Conservation (phyloP, 2,888 invertebrate species). For the Xestoiulus laeticollis region DNA sequence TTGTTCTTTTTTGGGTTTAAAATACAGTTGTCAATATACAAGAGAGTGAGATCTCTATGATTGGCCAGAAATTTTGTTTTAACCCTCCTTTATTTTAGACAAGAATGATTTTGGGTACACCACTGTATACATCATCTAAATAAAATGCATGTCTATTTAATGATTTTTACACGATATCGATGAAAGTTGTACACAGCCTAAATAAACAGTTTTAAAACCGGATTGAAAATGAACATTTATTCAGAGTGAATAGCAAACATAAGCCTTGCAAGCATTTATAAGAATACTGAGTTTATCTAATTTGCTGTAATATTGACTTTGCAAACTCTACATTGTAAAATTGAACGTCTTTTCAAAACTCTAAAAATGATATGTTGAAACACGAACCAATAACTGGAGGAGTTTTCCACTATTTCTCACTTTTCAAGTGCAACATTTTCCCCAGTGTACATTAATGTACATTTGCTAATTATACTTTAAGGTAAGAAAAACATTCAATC, state of each 20-base stretch:
- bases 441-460: too few species aligned
- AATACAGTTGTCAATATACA: neutral
- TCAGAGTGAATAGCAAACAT: neutral
- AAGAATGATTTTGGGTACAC: too few species aligned
- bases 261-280: neutral
- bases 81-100: neutral
- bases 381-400: neutral
- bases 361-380: neutral
- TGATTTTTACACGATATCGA: neutral
- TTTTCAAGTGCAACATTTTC: too few species aligned
- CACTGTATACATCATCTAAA: neutral
- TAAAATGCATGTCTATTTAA: neutral
- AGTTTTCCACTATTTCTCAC: neutral
- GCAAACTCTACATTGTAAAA: neutral
- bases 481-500: too few species aligned
- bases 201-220: neutral
- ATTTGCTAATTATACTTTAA: too few species aligned
- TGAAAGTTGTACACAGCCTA: neutral
- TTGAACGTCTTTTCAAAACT: conserved; percentile 2
- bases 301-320: neutral
- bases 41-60: neutral
- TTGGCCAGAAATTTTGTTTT: neutral
- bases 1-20: too few species aligned
- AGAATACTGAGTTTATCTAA: too few species aligned
- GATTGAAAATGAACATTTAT: conserved; percentile 9